These are phyloP conservation scores for Cyphomyrus discorhynchus DNA, from an alignment of 2,113 vertebrate species.

Conservation along the genomic window DNA sequence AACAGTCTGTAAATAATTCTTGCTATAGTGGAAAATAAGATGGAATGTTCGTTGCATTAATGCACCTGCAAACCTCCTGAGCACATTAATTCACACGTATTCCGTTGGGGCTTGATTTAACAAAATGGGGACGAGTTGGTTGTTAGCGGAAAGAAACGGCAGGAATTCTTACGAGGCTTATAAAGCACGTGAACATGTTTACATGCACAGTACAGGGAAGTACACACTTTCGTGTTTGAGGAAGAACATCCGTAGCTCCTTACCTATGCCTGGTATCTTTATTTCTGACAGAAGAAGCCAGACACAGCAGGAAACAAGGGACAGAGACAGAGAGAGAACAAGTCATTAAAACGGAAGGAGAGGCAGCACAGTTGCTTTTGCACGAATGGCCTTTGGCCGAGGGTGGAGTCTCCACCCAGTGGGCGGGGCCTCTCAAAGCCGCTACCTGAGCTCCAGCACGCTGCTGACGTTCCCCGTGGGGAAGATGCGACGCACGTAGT, in stretches of 20 bases:
- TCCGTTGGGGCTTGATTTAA: neutral
- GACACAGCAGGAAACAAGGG: conserved; percentile 55
- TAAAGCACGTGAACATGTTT: neutral
- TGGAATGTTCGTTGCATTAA: neutral
- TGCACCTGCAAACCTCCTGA: neutral
- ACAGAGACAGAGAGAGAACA: conserved; percentile 30
- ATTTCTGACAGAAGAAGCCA: conserved; percentile 88
- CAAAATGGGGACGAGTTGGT: neutral
- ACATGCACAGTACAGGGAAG: neutral
- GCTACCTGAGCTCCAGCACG: conserved; percentile 91
- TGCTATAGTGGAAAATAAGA: neutral
- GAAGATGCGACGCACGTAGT: conserved; percentile 94
- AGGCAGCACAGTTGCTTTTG: neutral
- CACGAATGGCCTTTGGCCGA: neutral
- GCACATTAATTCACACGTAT: neutral
- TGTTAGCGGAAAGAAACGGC: neutral
- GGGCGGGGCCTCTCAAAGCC: neutral
- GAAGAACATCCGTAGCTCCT: conserved; percentile 47
- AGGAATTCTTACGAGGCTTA: neutral
- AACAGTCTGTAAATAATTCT: neutral
- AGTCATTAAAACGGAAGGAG: conserved; percentile 8
- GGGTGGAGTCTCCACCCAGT: neutral
- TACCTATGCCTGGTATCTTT: conserved; percentile 99
- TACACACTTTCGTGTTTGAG: neutral
- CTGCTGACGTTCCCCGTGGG: conserved; percentile 95